Conservation (phyloP, 2,888 invertebrate species). For the Timema podura region DNA sequence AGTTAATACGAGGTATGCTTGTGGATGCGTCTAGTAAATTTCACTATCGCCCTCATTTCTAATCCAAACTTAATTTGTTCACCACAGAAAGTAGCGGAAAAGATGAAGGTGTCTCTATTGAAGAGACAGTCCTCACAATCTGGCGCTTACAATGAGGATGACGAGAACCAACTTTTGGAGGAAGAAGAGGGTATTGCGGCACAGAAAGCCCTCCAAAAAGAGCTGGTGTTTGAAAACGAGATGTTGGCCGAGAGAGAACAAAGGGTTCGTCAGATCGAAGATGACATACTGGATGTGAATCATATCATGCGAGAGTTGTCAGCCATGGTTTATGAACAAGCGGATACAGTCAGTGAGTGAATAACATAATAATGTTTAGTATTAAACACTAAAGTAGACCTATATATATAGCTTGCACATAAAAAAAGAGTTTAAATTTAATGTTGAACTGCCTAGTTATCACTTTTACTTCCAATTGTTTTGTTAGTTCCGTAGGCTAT, state of each 20-base stretch:
- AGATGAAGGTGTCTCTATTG: conserved; percentile 62
- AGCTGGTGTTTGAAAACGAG: conserved; percentile 73
- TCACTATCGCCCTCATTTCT: too few species aligned
- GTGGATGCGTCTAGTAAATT: too few species aligned
- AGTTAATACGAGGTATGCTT: too few species aligned
- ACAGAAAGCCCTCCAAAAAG: conserved; percentile 45
- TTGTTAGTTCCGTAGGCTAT: too few species aligned
- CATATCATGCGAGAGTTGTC: conserved; percentile 76
- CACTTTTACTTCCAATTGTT: too few species aligned
- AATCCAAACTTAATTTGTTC: too few species aligned
- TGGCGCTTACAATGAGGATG: conserved; percentile 37
- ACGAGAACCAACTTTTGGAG: conserved; percentile 26
- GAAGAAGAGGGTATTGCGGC: conserved; percentile 41
- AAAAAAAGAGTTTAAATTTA: too few species aligned
- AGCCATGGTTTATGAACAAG: conserved; percentile 67
- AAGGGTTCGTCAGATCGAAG: conserved; percentile 74
- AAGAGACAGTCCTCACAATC: conserved; percentile 25
- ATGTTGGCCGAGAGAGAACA: conserved; percentile 76
- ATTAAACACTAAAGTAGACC: not conserved
- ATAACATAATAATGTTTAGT: not conserved
- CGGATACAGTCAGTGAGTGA: conserved; percentile 62
- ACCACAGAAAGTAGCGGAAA: conserved; percentile 59
- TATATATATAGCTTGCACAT: too few species aligned
- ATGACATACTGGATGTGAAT: conserved; percentile 76
- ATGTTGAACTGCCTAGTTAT: too few species aligned